Evolutionary conservation across 2,797 vertebrate genomes (phyloP).

Genomic region (Phoeniculus purpureus): DNA sequence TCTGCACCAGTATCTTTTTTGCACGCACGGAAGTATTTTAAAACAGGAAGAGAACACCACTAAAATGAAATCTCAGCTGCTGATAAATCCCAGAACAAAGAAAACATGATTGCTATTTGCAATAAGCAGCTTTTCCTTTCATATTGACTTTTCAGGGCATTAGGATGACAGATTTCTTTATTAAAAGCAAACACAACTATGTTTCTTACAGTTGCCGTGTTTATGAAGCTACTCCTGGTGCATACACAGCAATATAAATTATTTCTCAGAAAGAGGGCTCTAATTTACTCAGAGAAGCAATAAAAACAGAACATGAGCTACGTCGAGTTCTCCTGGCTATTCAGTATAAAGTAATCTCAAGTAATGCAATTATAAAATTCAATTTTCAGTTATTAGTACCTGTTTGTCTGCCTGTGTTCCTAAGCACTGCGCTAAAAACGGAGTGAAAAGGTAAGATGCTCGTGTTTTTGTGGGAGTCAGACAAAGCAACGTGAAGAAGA

Average conservation of each 20-base stretch:
- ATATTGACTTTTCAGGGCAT: background rate
- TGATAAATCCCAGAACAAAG: background rate
- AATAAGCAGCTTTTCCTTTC: background rate
- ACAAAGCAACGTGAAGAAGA: background rate
- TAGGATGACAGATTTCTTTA: background rate
- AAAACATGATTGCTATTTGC: background rate
- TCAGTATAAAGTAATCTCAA: background rate
- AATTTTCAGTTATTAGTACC: background rate
- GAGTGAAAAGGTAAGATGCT: background rate
- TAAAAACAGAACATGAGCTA: background rate
- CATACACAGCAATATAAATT: background rate
- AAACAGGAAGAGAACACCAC: background rate
- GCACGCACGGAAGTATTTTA: background rate
- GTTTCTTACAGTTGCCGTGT: background rate
- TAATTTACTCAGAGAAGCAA: background rate
- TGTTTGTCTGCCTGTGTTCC: background rate
- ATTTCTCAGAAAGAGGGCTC: background rate
- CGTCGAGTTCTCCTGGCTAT: background rate
- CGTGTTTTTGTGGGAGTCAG: background rate
- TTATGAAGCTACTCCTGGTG: background rate
- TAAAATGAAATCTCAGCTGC: background rate
- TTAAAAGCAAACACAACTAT: background rate
- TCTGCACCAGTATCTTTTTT: background rate
- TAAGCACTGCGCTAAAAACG: background rate
- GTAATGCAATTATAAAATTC: background rate